These are phyloP conservation scores for Capromys pilorides DNA, from an alignment of 2,797 vertebrate species.

Conservation along the genomic window DNA sequence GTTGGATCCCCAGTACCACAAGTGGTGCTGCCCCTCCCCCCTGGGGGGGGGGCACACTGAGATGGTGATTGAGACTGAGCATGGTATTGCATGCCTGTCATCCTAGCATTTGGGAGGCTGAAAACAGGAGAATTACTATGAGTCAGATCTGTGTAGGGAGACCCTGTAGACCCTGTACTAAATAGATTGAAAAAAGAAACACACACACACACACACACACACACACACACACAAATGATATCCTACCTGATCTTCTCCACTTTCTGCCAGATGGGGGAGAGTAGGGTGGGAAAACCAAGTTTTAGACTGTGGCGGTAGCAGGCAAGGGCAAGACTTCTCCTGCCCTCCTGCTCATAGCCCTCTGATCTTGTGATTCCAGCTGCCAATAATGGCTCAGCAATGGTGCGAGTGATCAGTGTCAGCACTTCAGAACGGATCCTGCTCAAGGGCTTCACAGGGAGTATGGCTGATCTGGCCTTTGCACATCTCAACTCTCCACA, in stretches of 20 bases:
- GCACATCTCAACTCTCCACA: slow-evolving; percentile 97
- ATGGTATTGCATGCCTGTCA: too few relatives aligned
- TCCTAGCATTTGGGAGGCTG: too few relatives aligned
- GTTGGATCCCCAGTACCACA: too few relatives aligned
- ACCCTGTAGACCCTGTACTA: too few relatives aligned
- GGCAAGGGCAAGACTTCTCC: slow-evolving; percentile 3
- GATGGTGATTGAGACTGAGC: too few relatives aligned
- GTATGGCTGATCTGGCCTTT: slow-evolving; percentile 97
- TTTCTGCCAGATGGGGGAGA: background rate
- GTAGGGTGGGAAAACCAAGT: background rate
- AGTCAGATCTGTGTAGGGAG: too few relatives aligned
- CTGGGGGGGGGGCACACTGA: too few relatives aligned
- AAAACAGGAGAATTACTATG: too few relatives aligned
- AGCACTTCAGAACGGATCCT: slow-evolving; percentile 93
- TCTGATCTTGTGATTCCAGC: slow-evolving; percentile 84
- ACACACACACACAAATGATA: too few relatives aligned
- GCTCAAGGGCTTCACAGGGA: slow-evolving; percentile 96
- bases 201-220: too few relatives aligned
- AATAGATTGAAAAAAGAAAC: background rate
- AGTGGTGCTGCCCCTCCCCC: too few relatives aligned
- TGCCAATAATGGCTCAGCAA: slow-evolving; percentile 93
- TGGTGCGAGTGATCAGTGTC: slow-evolving; percentile 97
- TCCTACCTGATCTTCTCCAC: background rate
- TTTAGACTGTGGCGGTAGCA: background rate
- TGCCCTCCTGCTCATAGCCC: background rate